phyloP scores from a whole-genome alignment of 1,140 invertebrate species.

The Zaprionus gabonicus region DNA sequence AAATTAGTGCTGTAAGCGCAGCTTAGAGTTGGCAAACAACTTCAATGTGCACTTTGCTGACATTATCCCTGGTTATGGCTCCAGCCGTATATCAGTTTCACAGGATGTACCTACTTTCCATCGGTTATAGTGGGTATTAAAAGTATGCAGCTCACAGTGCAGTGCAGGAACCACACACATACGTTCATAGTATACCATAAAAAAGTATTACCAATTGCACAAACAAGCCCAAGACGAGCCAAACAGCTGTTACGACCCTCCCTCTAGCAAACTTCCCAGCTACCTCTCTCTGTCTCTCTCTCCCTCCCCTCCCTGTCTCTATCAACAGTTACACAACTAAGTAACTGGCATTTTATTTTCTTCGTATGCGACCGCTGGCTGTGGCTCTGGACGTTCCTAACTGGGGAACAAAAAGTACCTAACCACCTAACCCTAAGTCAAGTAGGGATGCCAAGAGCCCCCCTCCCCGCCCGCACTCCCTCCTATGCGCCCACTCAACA shows the following conservation, averaged over 20 bases:
- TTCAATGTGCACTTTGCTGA: background rate
- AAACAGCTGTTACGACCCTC: slow-evolving; percentile 18
- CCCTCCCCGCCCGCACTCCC: background rate
- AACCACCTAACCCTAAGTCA: background rate
- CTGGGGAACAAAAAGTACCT: background rate
- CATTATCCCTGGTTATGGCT: slow-evolving; percentile 9
- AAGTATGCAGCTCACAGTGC: slow-evolving; percentile 4
- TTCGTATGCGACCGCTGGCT: slow-evolving; percentile 64
- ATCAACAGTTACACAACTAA: slow-evolving; percentile 66
- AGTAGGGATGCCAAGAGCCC: background rate
- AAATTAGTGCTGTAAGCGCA: background rate
- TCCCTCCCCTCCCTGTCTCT: slow-evolving; percentile 3
- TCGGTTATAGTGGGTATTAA: slow-evolving; percentile 8
- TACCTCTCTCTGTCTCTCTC: background rate
- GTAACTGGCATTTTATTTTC: slow-evolving; percentile 78
- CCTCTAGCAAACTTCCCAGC: background rate
- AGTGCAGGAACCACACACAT: slow-evolving; percentile 3
- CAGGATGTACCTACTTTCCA: slow-evolving; percentile 9
- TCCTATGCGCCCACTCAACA: slow-evolving; percentile 5
- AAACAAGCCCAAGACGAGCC: slow-evolving; percentile 38
- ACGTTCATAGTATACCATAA: background rate
- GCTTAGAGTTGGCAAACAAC: background rate
- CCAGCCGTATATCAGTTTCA: background rate
- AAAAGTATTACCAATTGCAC: slow-evolving; percentile 32
- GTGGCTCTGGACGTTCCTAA: slow-evolving; percentile 26